Evolutionary conservation across 1,140 invertebrate genomes (phyloP).

Genomic region (Cotesia typhae): DNA sequence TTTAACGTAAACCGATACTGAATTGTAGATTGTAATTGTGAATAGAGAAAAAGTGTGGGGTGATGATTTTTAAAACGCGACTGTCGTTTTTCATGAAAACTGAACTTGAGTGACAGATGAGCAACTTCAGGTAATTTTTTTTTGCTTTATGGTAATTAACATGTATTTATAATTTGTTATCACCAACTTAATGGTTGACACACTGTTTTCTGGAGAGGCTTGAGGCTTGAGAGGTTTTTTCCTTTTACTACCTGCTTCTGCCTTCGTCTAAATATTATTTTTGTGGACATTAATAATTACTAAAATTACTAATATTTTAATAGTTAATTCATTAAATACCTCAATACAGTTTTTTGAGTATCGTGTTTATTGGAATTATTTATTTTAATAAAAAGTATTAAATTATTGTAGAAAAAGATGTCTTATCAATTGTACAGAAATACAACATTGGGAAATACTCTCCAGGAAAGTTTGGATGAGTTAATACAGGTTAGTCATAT

Average conservation of each 20-base stretch:
- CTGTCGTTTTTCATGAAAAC: too few species aligned
- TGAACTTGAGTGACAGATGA: too few species aligned
- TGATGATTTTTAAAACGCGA: too few species aligned
- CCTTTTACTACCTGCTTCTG: neutral
- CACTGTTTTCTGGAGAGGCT: neutral
- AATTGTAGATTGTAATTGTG: too few species aligned
- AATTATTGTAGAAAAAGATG: slow-evolving; percentile 67
- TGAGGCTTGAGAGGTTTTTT: neutral
- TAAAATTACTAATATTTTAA: too few species aligned
- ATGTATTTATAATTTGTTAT: neutral
- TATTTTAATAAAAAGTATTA: neutral
- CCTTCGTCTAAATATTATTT: neutral
- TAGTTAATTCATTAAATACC: neutral
- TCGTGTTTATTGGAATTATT: neutral
- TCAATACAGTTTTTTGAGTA: neutral
- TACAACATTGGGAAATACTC: slow-evolving; percentile 94
- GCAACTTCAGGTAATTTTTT: too few species aligned
- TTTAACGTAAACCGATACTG: too few species aligned
- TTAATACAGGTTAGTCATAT: slow-evolving; percentile 75
- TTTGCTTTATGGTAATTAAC: too few species aligned
- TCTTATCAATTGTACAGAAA: slow-evolving; percentile 97
- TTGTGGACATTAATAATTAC: too few species aligned
- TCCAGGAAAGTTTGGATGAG: slow-evolving; percentile 96
- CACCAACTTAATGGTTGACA: neutral
- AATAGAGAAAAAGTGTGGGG: too few species aligned